These are phyloP conservation scores for Hycleus phaleratus DNA, from an alignment of 1,140 invertebrate genomes.

Conservation along the genomic window DNA sequence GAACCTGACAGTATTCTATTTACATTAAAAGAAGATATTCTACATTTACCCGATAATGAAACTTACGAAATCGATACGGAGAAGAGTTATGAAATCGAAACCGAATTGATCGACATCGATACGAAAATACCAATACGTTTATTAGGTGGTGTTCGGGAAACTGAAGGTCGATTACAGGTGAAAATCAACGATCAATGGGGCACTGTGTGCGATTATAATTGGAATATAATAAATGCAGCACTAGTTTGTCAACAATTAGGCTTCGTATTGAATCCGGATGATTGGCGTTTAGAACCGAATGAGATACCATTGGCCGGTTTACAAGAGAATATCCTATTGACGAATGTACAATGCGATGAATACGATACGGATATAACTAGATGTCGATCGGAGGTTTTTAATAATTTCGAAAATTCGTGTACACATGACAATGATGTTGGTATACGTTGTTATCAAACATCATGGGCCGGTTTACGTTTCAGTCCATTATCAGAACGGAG, in stretches of 20 bases:
- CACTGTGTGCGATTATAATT: constrained; percentile 93
- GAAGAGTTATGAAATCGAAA: constrained; percentile 41
- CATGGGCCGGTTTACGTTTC: constrained; percentile 88
- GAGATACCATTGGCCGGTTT: constrained; percentile 72
- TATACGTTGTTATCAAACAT: constrained; percentile 78
- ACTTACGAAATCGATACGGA: constrained; percentile 49
- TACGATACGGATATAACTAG: constrained; percentile 87
- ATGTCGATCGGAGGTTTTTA: constrained; percentile 67
- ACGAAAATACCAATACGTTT: constrained; percentile 61
- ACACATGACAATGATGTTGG: constrained; percentile 81
- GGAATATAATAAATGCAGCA: constrained; percentile 87
- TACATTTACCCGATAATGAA: constrained; percentile 53
- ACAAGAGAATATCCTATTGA: constrained; percentile 67
- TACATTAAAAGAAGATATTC: constrained; percentile 66
- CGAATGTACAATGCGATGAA: constrained; percentile 84
- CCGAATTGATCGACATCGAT: constrained; percentile 46
- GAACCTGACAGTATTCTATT: constrained; percentile 68
- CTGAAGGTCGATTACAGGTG: constrained; percentile 75
- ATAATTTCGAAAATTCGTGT: constrained; percentile 85
- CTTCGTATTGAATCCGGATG: constrained; percentile 81
- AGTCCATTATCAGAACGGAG: constrained; percentile 79
- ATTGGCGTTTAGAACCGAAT: constrained; percentile 77
- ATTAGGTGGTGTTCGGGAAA: constrained; percentile 62
- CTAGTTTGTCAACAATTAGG: constrained; percentile 94
- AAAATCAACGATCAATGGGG: constrained; percentile 84